These are phyloP conservation scores for Drosophila maculinotata DNA, from an alignment of 2,888 invertebrate species.

Conservation along the genomic window DNA sequence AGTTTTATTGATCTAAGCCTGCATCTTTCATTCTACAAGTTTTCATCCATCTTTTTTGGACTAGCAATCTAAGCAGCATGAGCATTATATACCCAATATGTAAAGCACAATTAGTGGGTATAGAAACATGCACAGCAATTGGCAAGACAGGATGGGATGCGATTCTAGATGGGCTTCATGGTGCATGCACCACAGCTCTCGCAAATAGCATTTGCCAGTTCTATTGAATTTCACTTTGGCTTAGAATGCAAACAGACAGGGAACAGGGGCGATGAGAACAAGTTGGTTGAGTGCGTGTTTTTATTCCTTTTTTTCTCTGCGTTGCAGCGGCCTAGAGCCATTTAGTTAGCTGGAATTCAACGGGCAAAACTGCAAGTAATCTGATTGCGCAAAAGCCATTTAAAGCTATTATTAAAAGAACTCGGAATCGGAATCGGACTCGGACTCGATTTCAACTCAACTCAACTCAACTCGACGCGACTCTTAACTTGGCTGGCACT, in stretches of 20 bases:
- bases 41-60: background rate
- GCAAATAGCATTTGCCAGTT: constrained; percentile 56
- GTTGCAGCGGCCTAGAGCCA: constrained; percentile 34
- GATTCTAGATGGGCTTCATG: constrained; percentile 35
- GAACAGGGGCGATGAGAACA: background rate
- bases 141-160: constrained; percentile 43
- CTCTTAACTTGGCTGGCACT: constrained; percentile 52
- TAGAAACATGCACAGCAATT: constrained; percentile 31
- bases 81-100: constrained; percentile 5
- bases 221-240: constrained; percentile 69
- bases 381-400: constrained; percentile 65
- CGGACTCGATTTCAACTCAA: constrained; percentile 26
- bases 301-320: constrained; percentile 4
- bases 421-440: constrained; percentile 26
- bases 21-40: too few relatives aligned
- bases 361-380: constrained; percentile 46
- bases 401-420: constrained; percentile 71
- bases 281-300: constrained; percentile 28
- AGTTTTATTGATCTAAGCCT: too few relatives aligned
- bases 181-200: constrained; percentile 12
- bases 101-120: constrained; percentile 11
- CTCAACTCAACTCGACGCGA: constrained; percentile 14
- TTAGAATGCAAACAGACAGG: constrained; percentile 55
- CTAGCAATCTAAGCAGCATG: background rate
- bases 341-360: constrained; percentile 57